A percentile compares a stretch with the other conserved stretches of the same genome.
Conservation (phyloP, 2,113 vertebrate genomes). For the Apodemus sylvaticus region DNA sequence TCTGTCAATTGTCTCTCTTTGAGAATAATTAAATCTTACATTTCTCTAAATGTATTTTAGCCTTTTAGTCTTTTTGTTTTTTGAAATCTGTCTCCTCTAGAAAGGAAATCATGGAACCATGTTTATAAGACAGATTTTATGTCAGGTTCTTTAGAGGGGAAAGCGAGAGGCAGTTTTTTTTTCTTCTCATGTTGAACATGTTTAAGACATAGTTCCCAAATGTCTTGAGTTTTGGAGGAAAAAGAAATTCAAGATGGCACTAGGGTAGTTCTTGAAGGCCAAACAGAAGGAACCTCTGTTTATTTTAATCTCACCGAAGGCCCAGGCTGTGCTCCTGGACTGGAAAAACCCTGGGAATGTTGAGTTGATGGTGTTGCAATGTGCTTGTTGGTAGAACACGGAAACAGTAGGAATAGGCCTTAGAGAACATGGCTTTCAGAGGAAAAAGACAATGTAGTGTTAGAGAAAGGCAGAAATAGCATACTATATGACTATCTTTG, state of each 20-base stretch:
- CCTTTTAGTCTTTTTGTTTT: neutral
- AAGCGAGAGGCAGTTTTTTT: neutral
- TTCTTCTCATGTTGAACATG: neutral
- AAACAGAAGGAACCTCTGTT: neutral
- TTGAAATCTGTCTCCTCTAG: slow-evolving; percentile 10
- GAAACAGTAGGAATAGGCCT: neutral
- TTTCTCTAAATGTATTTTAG: slow-evolving; percentile 1
- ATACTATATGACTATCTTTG: neutral
- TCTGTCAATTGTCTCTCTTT: neutral
- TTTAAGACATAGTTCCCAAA: neutral
- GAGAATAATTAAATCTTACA: neutral
- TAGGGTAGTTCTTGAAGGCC: neutral
- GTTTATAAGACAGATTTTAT: neutral
- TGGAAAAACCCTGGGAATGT: neutral
- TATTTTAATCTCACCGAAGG: neutral
- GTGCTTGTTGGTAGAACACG: neutral
- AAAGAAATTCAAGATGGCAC: neutral
- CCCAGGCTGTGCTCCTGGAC: neutral
- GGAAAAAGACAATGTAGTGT: neutral
- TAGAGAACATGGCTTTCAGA: neutral
- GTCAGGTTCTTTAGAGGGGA: neutral
- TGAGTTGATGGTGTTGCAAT: neutral
- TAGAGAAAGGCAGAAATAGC: neutral
- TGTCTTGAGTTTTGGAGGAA: neutral
- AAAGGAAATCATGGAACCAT: slow-evolving; percentile 6